Evolutionary conservation across 2,888 invertebrate species (phyloP), one percentile per base, ranked within the genome.

Genomic region (Drosophila nr. medialis): DNA sequence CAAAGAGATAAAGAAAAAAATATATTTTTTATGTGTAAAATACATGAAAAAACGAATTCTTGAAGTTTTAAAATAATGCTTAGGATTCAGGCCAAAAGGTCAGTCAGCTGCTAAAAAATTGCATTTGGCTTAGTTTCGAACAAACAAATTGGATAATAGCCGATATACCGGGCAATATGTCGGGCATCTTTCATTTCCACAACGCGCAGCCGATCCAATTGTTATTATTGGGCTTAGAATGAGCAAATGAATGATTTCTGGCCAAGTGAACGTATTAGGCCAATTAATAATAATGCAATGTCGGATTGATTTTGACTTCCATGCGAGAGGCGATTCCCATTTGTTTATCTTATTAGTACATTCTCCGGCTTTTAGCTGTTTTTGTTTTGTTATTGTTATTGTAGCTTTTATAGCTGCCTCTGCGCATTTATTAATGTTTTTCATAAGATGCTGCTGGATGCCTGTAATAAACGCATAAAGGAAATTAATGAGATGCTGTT

Each of bases 401-500:
- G 51, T 48, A 48, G 34, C n/a, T 34, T 21, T 49, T 53, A 18
- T 50, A 34, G 54, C 38, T 67, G 64, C 55, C 60, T 56, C 30
- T 67, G 67, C 70, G 75, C 81, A 77, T 86, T 86, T 82, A 84
- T 85, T 78, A 77, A 86, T 82, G 72, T 79, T 66, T 80, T 75
- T 68, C 84, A 77, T 83, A 86, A 86, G 78, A 75, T 78, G 75
- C 75, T 50, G 66, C 64, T 63, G 77, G 77, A 30, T 77, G 72
- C 72, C n/a, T 80, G 77, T 81, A 88, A 86, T 88, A 82, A 84
- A 80, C 86, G 84, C 84, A 88, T 88, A 88, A 86, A 84, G 84
- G 86, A 88, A 84, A 88, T 88, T 88, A 86, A 86, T 88, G 86
- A 86, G 83, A 81, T 81, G 69, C 77, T 86, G 76, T 88, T 80